Conservation (phyloP, 2,113 vertebrate species). For the Megaptera novaeangliae region DNA sequence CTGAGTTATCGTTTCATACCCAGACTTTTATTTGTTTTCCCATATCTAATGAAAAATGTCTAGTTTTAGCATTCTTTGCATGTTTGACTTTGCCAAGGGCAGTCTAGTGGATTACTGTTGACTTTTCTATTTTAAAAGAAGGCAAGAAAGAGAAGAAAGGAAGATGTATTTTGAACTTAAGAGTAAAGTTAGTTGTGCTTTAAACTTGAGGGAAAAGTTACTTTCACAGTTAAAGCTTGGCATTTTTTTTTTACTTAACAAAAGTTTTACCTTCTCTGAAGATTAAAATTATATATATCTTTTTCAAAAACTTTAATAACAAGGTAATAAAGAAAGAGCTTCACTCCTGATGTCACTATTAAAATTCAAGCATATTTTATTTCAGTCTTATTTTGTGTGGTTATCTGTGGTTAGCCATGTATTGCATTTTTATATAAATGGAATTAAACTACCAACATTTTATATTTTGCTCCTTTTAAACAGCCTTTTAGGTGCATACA, state of each 20-base stretch:
- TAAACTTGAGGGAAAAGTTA: slow-evolving; percentile 1
- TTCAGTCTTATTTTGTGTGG: neutral
- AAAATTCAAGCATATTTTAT: neutral
- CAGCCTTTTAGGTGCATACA: neutral
- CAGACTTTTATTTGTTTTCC: neutral
- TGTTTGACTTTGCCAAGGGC: neutral
- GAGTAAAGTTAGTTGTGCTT: neutral
- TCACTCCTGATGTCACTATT: neutral
- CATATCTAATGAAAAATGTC: neutral
- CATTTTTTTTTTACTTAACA: neutral
- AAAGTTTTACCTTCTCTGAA: neutral
- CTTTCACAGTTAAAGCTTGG: neutral
- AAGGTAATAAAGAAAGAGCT: neutral
- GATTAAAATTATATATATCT: neutral
- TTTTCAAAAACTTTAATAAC: neutral
- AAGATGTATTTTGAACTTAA: neutral
- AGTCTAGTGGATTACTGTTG: neutral
- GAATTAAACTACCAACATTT: neutral
- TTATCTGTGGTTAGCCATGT: neutral
- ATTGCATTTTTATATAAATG: neutral
- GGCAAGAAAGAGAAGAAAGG: neutral
- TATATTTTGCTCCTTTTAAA: neutral
- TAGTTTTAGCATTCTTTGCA: neutral
- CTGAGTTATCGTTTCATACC: neutral
- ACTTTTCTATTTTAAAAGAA: slow-evolving; percentile 3